A percentile compares a stretch with the other conserved stretches of the same genome.
These are phyloP conservation scores for Cacatua alba DNA, from an alignment of 2,113 vertebrate genomes.

Conservation along the genomic window DNA sequence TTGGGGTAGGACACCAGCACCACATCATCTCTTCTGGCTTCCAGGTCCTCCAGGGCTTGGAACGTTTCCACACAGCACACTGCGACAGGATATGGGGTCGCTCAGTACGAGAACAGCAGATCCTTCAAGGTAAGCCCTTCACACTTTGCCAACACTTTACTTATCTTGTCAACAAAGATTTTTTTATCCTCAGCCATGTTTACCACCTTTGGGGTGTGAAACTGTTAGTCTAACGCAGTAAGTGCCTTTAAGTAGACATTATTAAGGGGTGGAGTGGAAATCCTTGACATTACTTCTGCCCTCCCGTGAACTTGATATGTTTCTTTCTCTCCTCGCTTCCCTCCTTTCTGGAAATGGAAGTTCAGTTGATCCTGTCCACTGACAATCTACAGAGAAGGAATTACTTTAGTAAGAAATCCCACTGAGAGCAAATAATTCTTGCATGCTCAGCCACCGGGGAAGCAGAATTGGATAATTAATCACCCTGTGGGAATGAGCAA, in stretches of 20 bases:
- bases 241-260: background rate
- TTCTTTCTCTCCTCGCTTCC: background rate
- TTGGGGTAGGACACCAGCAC: slow-evolving; percentile 80
- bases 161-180: background rate
- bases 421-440: background rate
- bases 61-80: slow-evolving; percentile 64
- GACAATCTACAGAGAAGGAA: background rate
- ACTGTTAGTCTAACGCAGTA: background rate
- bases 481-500: background rate
- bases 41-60: slow-evolving; percentile 55
- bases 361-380: background rate
- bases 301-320: background rate
- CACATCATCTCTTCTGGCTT: slow-evolving; percentile 72
- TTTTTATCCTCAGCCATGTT: background rate
- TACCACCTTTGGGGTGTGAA: background rate
- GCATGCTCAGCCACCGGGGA: background rate
- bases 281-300: background rate
- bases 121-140: slow-evolving; percentile 58
- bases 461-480: background rate
- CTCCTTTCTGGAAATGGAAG: background rate
- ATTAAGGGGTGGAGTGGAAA: background rate
- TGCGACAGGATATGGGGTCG: slow-evolving; percentile 55
- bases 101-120: slow-evolving; percentile 68
- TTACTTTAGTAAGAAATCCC: background rate
- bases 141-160: background rate